These are phyloP conservation scores for Leiothrix lutea DNA, from an alignment of 2,113 vertebrate genomes.

Conservation along the genomic window DNA sequence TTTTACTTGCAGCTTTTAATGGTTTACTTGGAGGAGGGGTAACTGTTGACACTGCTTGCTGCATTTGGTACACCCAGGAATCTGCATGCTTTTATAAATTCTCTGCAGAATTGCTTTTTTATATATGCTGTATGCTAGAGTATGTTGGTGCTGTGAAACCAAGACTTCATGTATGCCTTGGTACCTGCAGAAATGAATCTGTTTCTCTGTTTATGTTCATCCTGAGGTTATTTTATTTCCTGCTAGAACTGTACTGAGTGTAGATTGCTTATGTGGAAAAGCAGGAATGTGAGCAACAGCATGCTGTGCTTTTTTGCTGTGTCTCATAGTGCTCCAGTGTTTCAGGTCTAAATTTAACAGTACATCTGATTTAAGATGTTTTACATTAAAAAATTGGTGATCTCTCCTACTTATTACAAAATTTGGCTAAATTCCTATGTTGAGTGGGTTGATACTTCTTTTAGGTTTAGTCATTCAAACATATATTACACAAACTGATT, in stretches of 20 bases:
- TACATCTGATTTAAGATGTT: not conserved
- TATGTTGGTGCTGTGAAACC: not conserved
- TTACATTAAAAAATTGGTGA: not conserved
- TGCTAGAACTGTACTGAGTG: not conserved
- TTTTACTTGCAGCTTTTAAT: conserved; percentile 17
- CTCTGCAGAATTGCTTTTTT: not conserved
- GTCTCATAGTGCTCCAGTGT: not conserved
- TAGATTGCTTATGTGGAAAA: not conserved
- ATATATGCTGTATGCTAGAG: not conserved
- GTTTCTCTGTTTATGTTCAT: not conserved
- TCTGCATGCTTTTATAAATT: not conserved
- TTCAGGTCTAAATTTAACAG: not conserved
- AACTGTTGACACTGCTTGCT: conserved; percentile 5
- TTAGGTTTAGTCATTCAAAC: not conserved
- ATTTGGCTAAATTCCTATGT: not conserved
- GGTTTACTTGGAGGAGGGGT: not conserved
- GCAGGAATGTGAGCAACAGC: not conserved
- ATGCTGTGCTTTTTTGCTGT: not conserved
- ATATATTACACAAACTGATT: not conserved
- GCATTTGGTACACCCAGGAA: not conserved
- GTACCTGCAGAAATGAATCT: not conserved
- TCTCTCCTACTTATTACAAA: not conserved
- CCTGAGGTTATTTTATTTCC: not conserved
- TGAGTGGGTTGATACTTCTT: not conserved
- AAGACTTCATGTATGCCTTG: not conserved